Percentiles rank a stretch among this genome's conserved stretches.
Conservation (phyloP, 1,140 invertebrate species). For the Dysdera silvatica region DNA sequence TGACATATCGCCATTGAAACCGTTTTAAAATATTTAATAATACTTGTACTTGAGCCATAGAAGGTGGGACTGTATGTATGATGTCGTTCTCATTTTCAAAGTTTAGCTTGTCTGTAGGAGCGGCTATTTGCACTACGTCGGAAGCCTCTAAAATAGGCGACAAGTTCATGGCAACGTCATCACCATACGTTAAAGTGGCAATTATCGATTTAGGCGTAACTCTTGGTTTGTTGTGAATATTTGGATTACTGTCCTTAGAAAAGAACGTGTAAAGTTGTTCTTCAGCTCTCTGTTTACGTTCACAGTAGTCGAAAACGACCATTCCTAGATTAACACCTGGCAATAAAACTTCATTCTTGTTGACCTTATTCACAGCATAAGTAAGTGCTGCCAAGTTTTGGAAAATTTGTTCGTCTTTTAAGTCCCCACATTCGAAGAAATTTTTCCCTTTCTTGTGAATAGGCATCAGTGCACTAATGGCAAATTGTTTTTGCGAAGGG, state of each 20-base stretch:
- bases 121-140: conserved; percentile 15
- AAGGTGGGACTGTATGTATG: conserved; percentile 19
- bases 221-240: background rate
- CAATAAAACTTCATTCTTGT: conserved; percentile 32
- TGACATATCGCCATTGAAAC: conserved; percentile 25
- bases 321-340: conserved; percentile 35
- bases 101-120: conserved; percentile 11
- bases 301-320: conserved; percentile 39
- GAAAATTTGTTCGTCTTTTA: conserved; percentile 32
- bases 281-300: conserved; percentile 33
- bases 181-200: conserved; percentile 21
- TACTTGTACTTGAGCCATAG: conserved; percentile 19
- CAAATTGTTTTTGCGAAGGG: conserved; percentile 32
- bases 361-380: conserved; percentile 36
- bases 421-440: conserved; percentile 36
- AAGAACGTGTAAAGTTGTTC: conserved; percentile 40
- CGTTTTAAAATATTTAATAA: conserved; percentile 12
- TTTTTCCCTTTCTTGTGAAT: conserved; percentile 34
- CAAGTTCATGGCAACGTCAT: conserved; percentile 10
- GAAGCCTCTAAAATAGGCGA: conserved; percentile 18
- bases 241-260: conserved; percentile 33
- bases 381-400: conserved; percentile 36
- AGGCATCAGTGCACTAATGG: conserved; percentile 35
- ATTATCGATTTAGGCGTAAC: conserved; percentile 23
- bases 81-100: background rate